Evolutionary conservation across 2,113 vertebrate genomes (phyloP).

Genomic region (Romanogobio albipinnatus): DNA sequence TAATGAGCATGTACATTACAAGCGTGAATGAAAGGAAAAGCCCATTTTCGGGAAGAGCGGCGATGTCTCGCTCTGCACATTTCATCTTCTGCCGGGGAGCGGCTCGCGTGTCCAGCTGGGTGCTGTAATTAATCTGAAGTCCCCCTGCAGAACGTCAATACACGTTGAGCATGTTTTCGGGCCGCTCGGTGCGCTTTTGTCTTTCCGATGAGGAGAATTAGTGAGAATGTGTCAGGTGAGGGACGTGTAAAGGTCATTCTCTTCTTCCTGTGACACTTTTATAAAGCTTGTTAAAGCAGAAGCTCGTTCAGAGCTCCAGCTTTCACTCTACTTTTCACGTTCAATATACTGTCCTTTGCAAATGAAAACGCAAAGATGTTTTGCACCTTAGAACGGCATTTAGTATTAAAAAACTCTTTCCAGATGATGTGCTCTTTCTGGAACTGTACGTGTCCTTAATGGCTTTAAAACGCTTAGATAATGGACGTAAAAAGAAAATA

Average conservation of each 20-base stretch:
- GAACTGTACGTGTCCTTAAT: background rate
- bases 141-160: conserved; percentile 40
- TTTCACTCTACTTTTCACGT: background rate
- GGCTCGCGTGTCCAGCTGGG: conserved; percentile 8
- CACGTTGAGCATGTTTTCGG: conserved; percentile 31
- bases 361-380: too few relatives aligned
- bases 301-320: background rate
- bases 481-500: background rate
- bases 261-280: conserved; percentile 12
- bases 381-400: background rate
- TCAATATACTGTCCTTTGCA: background rate
- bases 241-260: conserved; percentile 52
- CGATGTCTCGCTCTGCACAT: background rate
- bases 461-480: background rate
- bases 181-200: conserved; percentile 33
- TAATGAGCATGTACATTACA: conserved; percentile 38
- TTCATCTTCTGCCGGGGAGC: background rate
- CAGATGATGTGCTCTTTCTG: background rate
- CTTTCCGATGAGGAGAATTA: conserved; percentile 30
- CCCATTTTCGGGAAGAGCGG: background rate
- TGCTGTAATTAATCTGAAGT: conserved; percentile 47
- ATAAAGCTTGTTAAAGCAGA: background rate
- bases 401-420: background rate
- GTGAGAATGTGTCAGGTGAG: conserved; percentile 41
- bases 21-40: conserved; percentile 3